Evolutionary conservation across 2,888 invertebrate species (phyloP), one percentile per base, ranked within the genome.

Genomic region (Poecilus cupreus): DNA sequence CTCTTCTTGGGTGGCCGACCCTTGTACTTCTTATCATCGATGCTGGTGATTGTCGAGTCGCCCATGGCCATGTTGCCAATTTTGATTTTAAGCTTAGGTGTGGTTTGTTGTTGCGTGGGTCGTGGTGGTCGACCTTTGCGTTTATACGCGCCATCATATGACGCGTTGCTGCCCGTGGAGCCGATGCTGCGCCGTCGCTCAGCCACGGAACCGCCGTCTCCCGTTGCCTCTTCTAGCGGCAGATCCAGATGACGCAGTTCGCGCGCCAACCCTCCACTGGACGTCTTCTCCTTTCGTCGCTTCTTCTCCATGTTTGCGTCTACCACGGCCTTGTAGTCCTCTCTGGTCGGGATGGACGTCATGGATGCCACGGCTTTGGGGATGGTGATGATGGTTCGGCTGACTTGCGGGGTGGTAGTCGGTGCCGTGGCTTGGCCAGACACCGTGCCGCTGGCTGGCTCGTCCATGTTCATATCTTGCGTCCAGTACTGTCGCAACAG

Each of bases 281-380:
- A 91, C 80, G 93, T 91, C 54, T 87, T 88, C 84, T 92, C 90
- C 87, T 92, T 91, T 13, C 90, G 86, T 80, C 94, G 92, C 86
- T 95, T 95, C 88, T 96, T 94, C 86, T 93, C 93, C 84, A 92
- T 90, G 43, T 93, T 92, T 0, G 92, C 91, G 77, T 94, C 94
- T 2, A 91, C 90, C 8, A 92, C 90, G 79, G 89, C 89, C 86
- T 94, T 93, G 86, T 96, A 96, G 86, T 96, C 96, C 84, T 96
- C 96, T 84, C 95, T 92, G 0, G 96, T 96, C 0, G 96, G 96
- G 86, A 96, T 96, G 82, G 94, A 94, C 0, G 96, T 95, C 94
- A 96, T 96, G 8, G 96, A 96, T 20, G 96, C 96, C 6, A 96
- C 95, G 2, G 96, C 96, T 88, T 97, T 97, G 0, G 97, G 96